A percentile compares a stretch with the other conserved stretches of the same genome.
phyloP scores from a whole-genome alignment of 1,140 invertebrate genomes.

The Akabosia matsudoensis region DNA sequence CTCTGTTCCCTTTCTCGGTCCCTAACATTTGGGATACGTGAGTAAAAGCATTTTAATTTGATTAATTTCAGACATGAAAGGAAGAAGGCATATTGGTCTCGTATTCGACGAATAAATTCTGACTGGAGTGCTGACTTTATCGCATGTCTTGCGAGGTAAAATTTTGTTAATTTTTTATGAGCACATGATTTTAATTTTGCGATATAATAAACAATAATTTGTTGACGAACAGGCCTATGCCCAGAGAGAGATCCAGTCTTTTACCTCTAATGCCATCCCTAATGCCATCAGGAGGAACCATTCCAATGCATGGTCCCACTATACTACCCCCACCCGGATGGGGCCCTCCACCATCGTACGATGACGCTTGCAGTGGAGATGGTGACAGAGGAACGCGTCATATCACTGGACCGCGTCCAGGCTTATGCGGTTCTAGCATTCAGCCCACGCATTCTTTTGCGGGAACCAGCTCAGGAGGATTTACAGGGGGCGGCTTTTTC shows the following conservation, averaged over 20 bases:
- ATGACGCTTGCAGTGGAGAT: not conserved
- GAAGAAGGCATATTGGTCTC: constrained; percentile 92
- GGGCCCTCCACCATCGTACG: constrained; percentile 40
- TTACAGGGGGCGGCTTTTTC: not conserved
- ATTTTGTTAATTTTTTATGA: no score
- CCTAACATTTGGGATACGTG: no score
- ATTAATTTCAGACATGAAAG: constrained; percentile 73
- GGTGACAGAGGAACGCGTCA: not conserved
- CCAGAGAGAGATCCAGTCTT: constrained; percentile 41
- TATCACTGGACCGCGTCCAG: not conserved
- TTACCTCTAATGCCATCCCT: constrained; percentile 40
- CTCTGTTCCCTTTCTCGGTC: no score
- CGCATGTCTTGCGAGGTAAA: constrained; percentile 62
- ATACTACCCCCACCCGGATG: constrained; percentile 10
- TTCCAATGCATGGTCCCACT: not conserved
- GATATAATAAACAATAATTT: not conserved
- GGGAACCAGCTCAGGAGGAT: not conserved
- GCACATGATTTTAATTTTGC: not conserved
- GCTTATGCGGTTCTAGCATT: not conserved
- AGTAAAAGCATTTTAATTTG: no score
- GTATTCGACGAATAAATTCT: constrained; percentile 81
- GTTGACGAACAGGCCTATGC: constrained; percentile 33
- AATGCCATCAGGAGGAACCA: constrained; percentile 18
- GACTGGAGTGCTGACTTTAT: constrained; percentile 75
- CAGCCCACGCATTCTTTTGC: constrained; percentile 17